Conservation (phyloP, 2,113 vertebrate species). For the Chinchilla lanigera region DNA sequence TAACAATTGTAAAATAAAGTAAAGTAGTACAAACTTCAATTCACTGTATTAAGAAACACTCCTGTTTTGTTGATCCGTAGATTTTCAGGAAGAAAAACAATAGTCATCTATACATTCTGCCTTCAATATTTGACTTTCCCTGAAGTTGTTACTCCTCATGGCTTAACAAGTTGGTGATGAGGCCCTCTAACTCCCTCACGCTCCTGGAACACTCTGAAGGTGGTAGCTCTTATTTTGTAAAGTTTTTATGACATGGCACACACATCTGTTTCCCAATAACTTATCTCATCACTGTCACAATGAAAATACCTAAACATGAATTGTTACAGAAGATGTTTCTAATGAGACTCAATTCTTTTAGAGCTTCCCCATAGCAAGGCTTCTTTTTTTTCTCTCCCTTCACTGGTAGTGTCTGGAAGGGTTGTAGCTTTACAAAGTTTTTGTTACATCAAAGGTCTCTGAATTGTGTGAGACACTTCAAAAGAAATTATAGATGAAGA, state of each 20-base stretch:
- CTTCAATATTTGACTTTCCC: neutral
- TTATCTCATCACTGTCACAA: neutral
- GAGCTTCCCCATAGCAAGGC: neutral
- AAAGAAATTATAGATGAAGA: neutral
- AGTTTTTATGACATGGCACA: neutral
- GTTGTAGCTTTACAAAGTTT: neutral
- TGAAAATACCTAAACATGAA: neutral
- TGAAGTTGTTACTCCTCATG: neutral
- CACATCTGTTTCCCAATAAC: neutral
- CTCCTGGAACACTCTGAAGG: neutral
- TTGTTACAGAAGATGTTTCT: neutral
- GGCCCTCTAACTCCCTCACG: neutral
- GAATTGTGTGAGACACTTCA: neutral
- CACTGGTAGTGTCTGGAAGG: neutral
- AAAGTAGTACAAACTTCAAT: neutral
- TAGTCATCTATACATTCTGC: neutral
- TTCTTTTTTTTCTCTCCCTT: neutral
- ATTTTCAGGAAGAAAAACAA: neutral
- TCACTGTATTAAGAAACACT: neutral
- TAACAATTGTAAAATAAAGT: neutral
- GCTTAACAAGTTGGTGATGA: neutral
- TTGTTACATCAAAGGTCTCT: neutral
- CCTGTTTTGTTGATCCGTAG: neutral
- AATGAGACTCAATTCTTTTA: neutral
- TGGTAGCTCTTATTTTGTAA: constrained; percentile 20